Percentiles rank a stretch among this genome's conserved stretches.
Conservation (phyloP, 2,888 invertebrate genomes). For the Apeira syringaria region DNA sequence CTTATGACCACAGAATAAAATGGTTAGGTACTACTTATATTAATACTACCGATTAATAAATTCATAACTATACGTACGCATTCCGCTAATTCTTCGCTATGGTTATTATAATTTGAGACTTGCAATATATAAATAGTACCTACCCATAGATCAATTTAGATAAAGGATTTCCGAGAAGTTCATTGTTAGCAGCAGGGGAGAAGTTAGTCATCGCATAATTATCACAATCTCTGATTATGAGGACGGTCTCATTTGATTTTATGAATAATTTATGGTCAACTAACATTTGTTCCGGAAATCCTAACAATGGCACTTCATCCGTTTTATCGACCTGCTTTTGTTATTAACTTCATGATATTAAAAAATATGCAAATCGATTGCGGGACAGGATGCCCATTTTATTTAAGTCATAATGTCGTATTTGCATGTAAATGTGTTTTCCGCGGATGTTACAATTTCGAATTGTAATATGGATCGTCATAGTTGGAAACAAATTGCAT, state of each 20-base stretch:
- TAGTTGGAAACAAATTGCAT: conserved; percentile 56
- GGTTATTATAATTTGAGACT: no score
- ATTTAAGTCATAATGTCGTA: conserved; percentile 75
- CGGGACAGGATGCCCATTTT: conserved; percentile 78
- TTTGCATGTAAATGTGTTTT: conserved; percentile 79
- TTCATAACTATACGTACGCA: no score
- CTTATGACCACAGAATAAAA: no score
- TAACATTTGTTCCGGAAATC: conserved; percentile 65
- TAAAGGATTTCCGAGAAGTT: no score
- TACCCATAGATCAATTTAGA: no score
- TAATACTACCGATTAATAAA: no score
- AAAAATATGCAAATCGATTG: conserved; percentile 83
- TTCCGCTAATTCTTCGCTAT: no score
- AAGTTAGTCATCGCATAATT: conserved; percentile 61
- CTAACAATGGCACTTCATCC: conserved; percentile 66
- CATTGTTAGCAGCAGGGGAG: no score
- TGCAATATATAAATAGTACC: no score
- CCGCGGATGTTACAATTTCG: conserved; percentile 74
- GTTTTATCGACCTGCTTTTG: conserved; percentile 67
- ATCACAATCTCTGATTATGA: conserved; percentile 64
- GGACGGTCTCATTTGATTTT: conserved; percentile 71
- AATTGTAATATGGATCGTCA: conserved; percentile 67
- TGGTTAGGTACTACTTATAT: no score
- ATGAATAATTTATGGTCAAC: conserved; percentile 61
- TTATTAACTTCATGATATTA: conserved; percentile 73